Evolutionary conservation across 2,888 invertebrate species (phyloP), one percentile per base, ranked within the genome.

Genomic region (Dascillus cervinus): DNA sequence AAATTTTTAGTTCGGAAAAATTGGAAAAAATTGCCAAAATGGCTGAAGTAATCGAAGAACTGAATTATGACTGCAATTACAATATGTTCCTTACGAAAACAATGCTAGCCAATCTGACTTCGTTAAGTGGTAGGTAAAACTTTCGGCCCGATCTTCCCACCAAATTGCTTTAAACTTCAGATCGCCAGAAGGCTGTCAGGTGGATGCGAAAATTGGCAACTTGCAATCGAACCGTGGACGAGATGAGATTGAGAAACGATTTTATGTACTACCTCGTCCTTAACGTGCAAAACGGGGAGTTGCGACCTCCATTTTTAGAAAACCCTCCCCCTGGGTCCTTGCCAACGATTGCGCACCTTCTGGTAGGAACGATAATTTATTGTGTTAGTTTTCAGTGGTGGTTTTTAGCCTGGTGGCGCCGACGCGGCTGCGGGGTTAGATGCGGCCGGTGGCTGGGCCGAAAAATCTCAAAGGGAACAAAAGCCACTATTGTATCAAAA

Each of bases 31-130:
- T n/a, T n/a, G n/a, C n/a, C n/a, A 56, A 53, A 52, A 69, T 69
- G 68, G 53, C 52, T 23, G 65, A 63, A 39, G 39, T 56, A 35
- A 48, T 58, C 4, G 63, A 65, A 50, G 62, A 66, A 44, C 48
- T 71, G 20, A 70, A 71, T 52, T 72, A 71, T 49, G 70, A 72
- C 42, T 72, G 64, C 49, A 70, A 71, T 52, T 66, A 67, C 45
- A 70, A 70, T 42, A 58, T 71, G 49, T 69, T 69, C 42, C 50
- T 69, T 27, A 65, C 67, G 2, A 69, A 70, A 42, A 62, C 62
- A 2, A 57, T 64, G 52, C 44, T 72, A 17, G 58, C 63, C 2
- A 68, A 69, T 47, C 50, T 71, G 21, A 46, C 56, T 13, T 52
- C 50, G 19, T 23, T 53, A 24, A 49, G 47, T 39, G 60, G 58